These are phyloP conservation scores for Seira ritae DNA, from an alignment of 2,888 invertebrate genomes.

Conservation along the genomic window DNA sequence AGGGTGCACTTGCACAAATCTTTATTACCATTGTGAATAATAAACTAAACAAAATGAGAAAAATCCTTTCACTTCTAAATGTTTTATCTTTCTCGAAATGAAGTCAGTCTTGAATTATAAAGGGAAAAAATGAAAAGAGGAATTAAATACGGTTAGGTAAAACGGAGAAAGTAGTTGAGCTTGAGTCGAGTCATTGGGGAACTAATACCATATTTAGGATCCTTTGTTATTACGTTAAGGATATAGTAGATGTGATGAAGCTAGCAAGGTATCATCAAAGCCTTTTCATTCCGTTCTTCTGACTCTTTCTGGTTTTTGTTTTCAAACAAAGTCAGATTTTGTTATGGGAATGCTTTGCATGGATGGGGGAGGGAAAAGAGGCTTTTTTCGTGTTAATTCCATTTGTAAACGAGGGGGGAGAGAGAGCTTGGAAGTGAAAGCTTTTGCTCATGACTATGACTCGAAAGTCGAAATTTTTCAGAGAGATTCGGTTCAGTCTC, in stretches of 20 bases:
- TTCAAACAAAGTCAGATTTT: neutral
- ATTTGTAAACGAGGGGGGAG: slow-evolving; percentile 67
- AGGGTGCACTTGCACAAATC: neutral
- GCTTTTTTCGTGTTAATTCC: slow-evolving; percentile 64
- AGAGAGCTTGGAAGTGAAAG: neutral
- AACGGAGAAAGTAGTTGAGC: neutral
- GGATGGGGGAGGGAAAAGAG: slow-evolving; percentile 34
- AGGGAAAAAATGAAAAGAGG: neutral
- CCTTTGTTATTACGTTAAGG: too few species aligned
- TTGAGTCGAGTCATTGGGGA: neutral
- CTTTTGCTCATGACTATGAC: neutral
- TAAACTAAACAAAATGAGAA: too few species aligned
- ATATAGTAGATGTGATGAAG: slow-evolving; percentile 35
- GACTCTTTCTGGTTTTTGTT: slow-evolving; percentile 18
- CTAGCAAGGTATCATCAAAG: neutral
- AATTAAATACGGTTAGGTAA: neutral
- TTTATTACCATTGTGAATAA: too few species aligned
- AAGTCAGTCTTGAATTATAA: neutral
- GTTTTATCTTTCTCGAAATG: neutral
- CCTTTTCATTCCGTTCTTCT: neutral
- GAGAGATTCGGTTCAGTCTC: neutral
- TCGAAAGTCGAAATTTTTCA: neutral
- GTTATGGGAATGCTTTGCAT: too few species aligned
- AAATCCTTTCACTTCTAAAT: neutral
- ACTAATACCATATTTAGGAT: slow-evolving; percentile 20